Conservation (phyloP, 2,113 vertebrate species). For the Lutjanus erythropterus region DNA sequence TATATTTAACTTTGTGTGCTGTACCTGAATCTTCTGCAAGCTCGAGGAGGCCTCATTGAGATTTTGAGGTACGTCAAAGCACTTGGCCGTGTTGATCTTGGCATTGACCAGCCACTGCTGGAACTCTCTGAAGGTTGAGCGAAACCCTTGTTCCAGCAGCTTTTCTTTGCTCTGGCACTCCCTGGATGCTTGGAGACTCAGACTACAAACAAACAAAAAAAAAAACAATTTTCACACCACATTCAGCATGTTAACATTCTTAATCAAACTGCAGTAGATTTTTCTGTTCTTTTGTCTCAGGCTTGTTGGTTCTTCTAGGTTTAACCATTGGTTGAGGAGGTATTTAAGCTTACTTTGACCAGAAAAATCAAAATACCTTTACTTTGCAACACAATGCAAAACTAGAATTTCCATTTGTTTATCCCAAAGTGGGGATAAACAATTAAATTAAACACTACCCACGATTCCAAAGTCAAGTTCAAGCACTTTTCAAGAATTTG, state of each 20-base stretch:
- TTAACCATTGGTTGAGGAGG: neutral
- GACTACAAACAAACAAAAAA: conserved; percentile 76
- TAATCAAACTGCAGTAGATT: neutral
- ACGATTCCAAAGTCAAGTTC: no score
- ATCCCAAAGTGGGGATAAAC: no score
- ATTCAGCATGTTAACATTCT: neutral
- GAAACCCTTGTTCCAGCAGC: conserved; percentile 92
- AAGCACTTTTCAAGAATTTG: no score
- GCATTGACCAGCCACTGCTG: conserved; percentile 96
- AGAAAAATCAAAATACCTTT: neutral
- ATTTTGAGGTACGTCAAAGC: conserved; percentile 93
- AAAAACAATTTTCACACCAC: neutral
- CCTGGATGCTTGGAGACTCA: conserved; percentile 93
- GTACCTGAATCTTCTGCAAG: conserved; percentile 95
- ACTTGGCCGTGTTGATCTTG: conserved; percentile 94
- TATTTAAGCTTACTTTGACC: neutral
- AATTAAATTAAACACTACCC: no score
- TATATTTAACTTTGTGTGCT: conserved; percentile 14
- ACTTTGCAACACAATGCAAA: no score
- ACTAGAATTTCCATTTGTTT: no score
- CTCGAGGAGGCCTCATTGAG: conserved; percentile 88
- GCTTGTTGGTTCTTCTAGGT: neutral
- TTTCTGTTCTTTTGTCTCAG: neutral
- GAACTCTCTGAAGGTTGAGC: conserved; percentile 90
- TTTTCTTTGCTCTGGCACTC: conserved; percentile 95